Conservation (phyloP, 1,140 invertebrate species). For the Helicoverpa armigera region DNA sequence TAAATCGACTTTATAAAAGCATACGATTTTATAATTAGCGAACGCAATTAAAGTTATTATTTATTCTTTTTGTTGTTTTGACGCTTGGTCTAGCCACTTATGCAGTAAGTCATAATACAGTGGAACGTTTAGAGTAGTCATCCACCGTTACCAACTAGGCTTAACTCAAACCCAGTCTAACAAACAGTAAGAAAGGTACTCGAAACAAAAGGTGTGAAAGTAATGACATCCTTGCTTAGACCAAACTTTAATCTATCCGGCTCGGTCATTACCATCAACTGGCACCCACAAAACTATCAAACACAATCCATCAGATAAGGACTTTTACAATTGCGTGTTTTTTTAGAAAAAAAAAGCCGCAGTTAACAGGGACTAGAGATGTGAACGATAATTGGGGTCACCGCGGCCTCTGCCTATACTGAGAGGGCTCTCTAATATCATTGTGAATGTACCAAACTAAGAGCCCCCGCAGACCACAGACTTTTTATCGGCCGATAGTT, state of each 20-base stretch:
- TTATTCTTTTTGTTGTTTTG: no score
- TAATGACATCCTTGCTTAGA: no score
- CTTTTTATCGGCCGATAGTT: no score
- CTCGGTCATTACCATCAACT: background rate
- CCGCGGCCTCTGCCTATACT: background rate
- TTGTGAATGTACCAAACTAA: slow-evolving; percentile 9
- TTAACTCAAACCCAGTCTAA: no score
- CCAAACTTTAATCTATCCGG: background rate
- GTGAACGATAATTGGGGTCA: slow-evolving; percentile 23
- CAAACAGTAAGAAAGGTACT: no score
- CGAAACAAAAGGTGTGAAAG: no score
- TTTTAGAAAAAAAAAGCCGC: background rate
- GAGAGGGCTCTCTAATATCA: background rate
- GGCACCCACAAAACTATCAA: background rate
- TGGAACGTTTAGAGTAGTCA: no score
- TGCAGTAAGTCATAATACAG: no score
- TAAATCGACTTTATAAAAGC: background rate
- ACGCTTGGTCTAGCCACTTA: no score
- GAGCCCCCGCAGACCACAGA: no score
- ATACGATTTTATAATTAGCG: background rate
- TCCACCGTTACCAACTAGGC: no score
- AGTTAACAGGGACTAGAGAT: slow-evolving; percentile 1
- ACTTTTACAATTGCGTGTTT: background rate
- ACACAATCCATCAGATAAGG: background rate
- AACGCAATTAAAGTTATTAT: background rate